Evolutionary conservation across 2,888 invertebrate genomes (phyloP).

Genomic region (Drosophila imparisetae): DNA sequence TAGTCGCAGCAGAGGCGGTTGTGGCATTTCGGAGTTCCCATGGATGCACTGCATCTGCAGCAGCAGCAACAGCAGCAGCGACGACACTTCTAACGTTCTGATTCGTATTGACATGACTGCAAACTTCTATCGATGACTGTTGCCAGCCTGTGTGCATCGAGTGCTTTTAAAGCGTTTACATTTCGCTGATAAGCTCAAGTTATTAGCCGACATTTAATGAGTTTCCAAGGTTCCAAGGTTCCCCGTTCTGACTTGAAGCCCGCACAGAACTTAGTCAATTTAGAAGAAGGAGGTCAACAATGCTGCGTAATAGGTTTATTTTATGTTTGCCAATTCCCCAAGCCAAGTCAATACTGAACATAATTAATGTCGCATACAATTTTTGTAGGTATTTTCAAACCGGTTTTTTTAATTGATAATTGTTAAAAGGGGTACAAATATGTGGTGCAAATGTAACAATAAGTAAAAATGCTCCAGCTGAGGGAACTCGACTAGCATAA

Average conservation of each 20-base stretch:
- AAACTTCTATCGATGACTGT: conserved; percentile 24
- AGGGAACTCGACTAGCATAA: background rate
- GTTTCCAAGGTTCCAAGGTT: conserved; percentile 22
- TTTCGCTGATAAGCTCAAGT: conserved; percentile 41
- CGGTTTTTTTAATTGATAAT: background rate
- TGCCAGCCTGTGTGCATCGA: conserved; percentile 1
- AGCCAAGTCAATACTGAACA: background rate
- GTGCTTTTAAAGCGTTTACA: conserved; percentile 32
- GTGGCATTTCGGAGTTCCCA: background rate
- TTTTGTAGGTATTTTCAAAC: background rate
- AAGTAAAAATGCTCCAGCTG: background rate
- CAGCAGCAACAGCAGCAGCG: conserved; percentile 13
- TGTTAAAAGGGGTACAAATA: background rate
- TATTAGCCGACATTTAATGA: conserved; percentile 28
- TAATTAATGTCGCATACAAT: background rate
- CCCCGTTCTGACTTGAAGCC: background rate
- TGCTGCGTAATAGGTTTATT: background rate
- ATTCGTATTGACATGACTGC: conserved; percentile 25
- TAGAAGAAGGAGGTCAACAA: background rate
- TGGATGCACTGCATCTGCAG: conserved; percentile 25
- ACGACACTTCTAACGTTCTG: conserved; percentile 7
- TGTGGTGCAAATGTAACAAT: background rate
- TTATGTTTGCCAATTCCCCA: conserved; percentile 1
- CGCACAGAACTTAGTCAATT: background rate
- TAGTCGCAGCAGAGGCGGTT: conserved; percentile 21